Evolutionary conservation across 2,113 vertebrate genomes (phyloP), one percentile per base, ranked within the genome.

Genomic region (Panthera tigris): DNA sequence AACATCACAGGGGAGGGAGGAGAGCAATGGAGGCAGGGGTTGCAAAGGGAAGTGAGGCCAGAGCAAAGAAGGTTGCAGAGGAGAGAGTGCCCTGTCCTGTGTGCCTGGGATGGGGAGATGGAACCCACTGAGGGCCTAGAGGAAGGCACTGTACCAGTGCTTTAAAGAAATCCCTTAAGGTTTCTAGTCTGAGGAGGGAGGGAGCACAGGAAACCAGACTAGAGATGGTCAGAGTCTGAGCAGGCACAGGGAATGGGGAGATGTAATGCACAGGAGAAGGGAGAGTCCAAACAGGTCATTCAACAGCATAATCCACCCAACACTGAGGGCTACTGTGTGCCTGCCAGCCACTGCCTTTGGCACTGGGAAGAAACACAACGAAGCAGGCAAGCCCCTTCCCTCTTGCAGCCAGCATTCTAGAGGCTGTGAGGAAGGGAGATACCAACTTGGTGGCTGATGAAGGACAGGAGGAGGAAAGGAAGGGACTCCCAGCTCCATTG

Each of bases 251-350:
- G 78, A 27, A 55, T 25, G 11, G 27, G 21, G 52, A 29, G 48
- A 31, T 12, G 7, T 29, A 41, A 76, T 1, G 14, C 7, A 4
- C 27, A 27, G 29, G 50, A 63, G 21, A 83, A 84, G 0, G 21
- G 39, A 15, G n/a, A 27, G 39, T 15, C 25, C 50, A 23, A 12
- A 81, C 1, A 12, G 12, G 16, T 41, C 27, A 50, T 5, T 27
- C 12, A 1, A 2, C 19, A 19, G 8, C 11, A 8, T 0, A 2
- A 11, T 31, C 5, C 18, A 7, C 8, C 41, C 11, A 2, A 36
- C 1, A 13, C 41, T 14, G 11, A 73, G 57, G 52, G 69, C 18
- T 3, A 2, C 52, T 0, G 0, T 0, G 14, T 23, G 57, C 52
- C 61, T 23, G 57, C 52, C 66, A 39, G 84, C 4, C 0, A 2